Percentiles rank a stretch among this genome's conserved stretches.
These are phyloP conservation scores for Mesopsocus fuscifrons DNA, from an alignment of 2,888 invertebrate genomes.

Conservation along the genomic window DNA sequence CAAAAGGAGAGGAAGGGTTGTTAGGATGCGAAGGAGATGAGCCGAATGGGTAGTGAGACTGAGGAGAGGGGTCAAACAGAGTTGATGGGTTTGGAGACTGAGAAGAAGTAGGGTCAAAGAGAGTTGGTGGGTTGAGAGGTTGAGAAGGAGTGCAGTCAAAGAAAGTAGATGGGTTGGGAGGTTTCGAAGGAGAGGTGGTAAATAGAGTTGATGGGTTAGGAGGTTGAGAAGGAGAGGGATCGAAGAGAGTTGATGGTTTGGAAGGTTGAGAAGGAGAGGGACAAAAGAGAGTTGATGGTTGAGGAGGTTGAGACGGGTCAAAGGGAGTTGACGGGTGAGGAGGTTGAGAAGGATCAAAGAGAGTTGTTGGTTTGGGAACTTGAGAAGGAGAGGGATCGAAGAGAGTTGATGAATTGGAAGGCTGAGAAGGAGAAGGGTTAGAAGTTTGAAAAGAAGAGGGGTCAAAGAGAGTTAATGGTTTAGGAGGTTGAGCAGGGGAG, in stretches of 20 bases:
- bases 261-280: background rate
- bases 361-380: background rate
- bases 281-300: background rate
- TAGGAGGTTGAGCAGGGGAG: background rate
- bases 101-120: background rate
- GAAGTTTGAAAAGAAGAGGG: too few species aligned
- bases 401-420: too few species aligned
- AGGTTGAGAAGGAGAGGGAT: background rate
- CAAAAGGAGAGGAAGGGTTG: too few species aligned
- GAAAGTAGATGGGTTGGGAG: too few species aligned
- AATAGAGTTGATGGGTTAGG: background rate
- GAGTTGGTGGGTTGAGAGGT: too few species aligned
- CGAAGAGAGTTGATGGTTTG: background rate
- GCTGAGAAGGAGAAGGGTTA: too few species aligned
- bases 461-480: background rate
- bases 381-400: background rate
- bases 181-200: too few species aligned
- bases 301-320: background rate
- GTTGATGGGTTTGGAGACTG: background rate
- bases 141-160: too few species aligned
- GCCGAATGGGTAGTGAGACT: background rate
- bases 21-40: too few species aligned
- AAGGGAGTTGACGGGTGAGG: too few species aligned
- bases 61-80: background rate
- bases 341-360: background rate